Percentiles rank a stretch among this genome's conserved stretches.
phyloP scores from a whole-genome alignment of 2,113 vertebrate species.

The Oreochromis tanganicae region DNA sequence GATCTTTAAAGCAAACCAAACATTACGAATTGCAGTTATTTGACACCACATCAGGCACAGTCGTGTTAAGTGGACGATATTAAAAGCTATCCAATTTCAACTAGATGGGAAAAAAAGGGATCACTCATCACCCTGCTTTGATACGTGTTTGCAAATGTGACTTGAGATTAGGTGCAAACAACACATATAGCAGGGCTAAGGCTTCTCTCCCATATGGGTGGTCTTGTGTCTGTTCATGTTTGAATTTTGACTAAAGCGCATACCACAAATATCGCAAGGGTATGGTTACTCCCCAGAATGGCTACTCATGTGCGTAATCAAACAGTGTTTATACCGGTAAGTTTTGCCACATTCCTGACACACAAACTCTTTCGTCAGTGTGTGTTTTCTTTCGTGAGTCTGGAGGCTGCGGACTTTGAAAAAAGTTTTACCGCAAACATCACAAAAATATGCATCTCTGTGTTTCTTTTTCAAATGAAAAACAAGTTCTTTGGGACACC shows the following conservation, averaged over 20 bases:
- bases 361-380: not conserved
- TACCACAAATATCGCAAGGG: constrained; percentile 16
- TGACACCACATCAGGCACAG: not conserved
- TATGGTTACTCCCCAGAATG: constrained; percentile 16
- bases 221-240: constrained; percentile 15
- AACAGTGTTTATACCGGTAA: not conserved
- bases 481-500: not conserved
- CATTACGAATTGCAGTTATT: not conserved
- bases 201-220: not conserved
- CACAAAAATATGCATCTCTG: not conserved
- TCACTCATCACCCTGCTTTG: not conserved
- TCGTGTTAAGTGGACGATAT: not conserved
- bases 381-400: constrained; percentile 1
- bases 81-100: not conserved
- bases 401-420: not conserved
- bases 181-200: constrained; percentile 10
- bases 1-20: not conserved
- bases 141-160: not conserved
- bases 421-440: not conserved
- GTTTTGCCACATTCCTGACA: constrained; percentile 28
- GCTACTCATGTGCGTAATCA: not conserved
- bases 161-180: not conserved
- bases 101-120: not conserved
- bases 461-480: not conserved
- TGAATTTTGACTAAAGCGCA: not conserved